These are phyloP conservation scores for Cephus nigrinus DNA, from an alignment of 2,888 invertebrate species.

Conservation along the genomic window DNA sequence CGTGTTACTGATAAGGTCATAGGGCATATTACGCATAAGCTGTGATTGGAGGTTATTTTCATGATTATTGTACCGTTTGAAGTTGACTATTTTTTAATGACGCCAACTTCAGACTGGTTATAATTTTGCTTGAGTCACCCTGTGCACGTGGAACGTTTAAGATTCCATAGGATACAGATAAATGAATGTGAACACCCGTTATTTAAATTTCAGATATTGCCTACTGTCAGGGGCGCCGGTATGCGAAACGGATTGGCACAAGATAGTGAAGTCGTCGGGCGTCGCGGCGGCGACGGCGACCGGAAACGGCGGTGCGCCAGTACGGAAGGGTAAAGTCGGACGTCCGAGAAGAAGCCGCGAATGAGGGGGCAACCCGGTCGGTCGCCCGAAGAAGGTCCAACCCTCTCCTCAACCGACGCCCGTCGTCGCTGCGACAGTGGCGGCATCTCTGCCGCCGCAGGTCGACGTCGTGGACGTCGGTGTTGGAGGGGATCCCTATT, in stretches of 20 bases:
- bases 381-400: slow-evolving; percentile 65
- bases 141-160: background rate
- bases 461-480: slow-evolving; percentile 52
- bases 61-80: background rate
- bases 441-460: slow-evolving; percentile 25
- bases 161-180: background rate
- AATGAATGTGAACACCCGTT: background rate
- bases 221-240: slow-evolving; percentile 90
- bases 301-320: slow-evolving; percentile 72
- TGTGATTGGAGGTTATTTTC: background rate
- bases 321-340: slow-evolving; percentile 90
- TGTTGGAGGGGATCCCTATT: slow-evolving; percentile 59
- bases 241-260: slow-evolving; percentile 97
- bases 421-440: slow-evolving; percentile 34
- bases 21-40: background rate
- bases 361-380: slow-evolving; percentile 74
- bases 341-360: slow-evolving; percentile 90
- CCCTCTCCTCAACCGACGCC: slow-evolving; percentile 52
- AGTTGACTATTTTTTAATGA: background rate
- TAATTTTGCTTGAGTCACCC: background rate
- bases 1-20: background rate
- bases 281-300: slow-evolving; percentile 74
- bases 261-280: slow-evolving; percentile 78
- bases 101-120: background rate
- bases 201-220: slow-evolving; percentile 75